Percentiles rank a stretch among this genome's conserved stretches.
Conservation (phyloP, 2,113 vertebrate genomes). For the Calypte anna region DNA sequence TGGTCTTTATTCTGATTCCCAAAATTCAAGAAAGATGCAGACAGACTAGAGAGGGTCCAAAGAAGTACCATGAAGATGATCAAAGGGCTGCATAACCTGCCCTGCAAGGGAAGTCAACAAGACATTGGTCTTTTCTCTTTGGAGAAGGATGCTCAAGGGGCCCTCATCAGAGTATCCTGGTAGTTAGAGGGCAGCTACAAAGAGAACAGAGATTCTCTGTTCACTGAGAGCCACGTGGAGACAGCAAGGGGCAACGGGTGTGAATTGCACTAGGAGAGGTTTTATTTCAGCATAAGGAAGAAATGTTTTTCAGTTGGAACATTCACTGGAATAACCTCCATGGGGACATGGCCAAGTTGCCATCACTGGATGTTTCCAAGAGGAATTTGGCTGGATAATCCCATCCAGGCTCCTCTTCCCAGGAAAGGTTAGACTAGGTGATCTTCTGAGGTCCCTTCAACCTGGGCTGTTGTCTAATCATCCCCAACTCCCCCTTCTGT, state of each 20-base stretch:
- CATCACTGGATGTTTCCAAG: background rate
- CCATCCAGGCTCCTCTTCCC: background rate
- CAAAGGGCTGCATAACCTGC: background rate
- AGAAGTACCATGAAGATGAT: background rate
- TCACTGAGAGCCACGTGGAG: background rate
- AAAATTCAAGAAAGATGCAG: rapidly evolving
- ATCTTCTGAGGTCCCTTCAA: background rate
- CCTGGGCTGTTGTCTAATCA: background rate
- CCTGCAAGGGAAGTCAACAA: background rate
- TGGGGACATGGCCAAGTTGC: no score
- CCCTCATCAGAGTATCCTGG: background rate
- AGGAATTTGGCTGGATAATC: rapidly evolving
- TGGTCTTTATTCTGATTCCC: background rate
- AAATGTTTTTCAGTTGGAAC: background rate
- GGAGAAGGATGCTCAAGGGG: background rate
- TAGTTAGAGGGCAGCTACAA: background rate
- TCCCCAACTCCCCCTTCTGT: background rate
- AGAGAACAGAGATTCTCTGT: background rate
- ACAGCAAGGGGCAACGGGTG: rapidly evolving
- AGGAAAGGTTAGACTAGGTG: background rate
- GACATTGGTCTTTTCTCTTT: background rate
- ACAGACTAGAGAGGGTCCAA: background rate
- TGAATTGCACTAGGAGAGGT: background rate
- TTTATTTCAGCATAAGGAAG: background rate
- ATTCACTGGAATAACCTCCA: background rate